Percentiles rank a stretch among this genome's conserved stretches.
Evolutionary conservation across 1,140 invertebrate genomes (phyloP).

Genomic region (Drosophila pandora): DNA sequence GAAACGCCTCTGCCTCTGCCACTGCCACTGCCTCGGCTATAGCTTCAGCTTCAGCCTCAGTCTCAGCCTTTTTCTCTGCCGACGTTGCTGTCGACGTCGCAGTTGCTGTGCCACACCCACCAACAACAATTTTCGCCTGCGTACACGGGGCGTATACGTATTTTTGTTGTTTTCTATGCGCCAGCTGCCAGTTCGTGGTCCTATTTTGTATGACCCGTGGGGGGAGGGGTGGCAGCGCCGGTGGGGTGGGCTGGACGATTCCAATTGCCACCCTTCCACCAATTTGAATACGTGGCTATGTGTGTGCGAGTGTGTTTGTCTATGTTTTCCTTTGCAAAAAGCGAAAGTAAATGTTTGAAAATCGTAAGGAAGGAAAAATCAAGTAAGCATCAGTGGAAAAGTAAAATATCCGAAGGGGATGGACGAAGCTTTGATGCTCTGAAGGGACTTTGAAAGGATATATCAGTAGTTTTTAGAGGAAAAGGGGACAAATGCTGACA

Average conservation of each 20-base stretch:
- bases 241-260: neutral
- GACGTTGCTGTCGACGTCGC: slow-evolving; percentile 15
- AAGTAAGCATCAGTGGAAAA: slow-evolving; percentile 67
- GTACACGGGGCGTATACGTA: slow-evolving; percentile 68
- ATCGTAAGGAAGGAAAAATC: slow-evolving; percentile 81
- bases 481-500: too few relatives aligned
- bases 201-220: slow-evolving; percentile 9
- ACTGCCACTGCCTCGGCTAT: slow-evolving; percentile 6
- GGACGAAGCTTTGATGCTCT: slow-evolving; percentile 34
- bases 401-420: slow-evolving; percentile 11
- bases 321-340: slow-evolving; percentile 75
- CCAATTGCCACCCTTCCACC: slow-evolving; percentile 48
- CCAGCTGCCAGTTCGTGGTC: slow-evolving; percentile 49
- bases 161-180: slow-evolving; percentile 62
- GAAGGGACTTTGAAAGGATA: slow-evolving; percentile 4
- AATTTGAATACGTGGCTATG: slow-evolving; percentile 68
- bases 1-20: slow-evolving; percentile 44
- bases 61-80: slow-evolving; percentile 1
- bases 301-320: slow-evolving; percentile 63
- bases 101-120: slow-evolving; percentile 61
- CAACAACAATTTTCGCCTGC: slow-evolving; percentile 77
- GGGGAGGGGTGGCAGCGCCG: neutral
- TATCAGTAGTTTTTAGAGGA: neutral
- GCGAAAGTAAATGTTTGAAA: slow-evolving; percentile 83
- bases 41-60: neutral